Evolutionary conservation across 2,888 invertebrate genomes (phyloP).

Genomic region (Sinotaia quadrata): DNA sequence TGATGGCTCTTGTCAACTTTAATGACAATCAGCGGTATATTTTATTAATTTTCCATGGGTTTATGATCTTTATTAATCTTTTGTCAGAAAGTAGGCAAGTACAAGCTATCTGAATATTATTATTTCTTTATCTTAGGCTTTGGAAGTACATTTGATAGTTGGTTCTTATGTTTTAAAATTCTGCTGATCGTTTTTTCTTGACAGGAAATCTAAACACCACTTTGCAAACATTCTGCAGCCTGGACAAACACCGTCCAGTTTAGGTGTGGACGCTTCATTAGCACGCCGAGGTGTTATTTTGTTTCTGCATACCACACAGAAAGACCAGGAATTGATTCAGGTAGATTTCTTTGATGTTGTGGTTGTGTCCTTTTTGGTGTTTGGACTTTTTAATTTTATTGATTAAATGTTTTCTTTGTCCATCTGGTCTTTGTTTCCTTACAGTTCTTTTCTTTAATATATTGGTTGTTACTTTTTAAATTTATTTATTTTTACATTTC

Average conservation of each 20-base stretch:
- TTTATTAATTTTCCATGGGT: too few species aligned
- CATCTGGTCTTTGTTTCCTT: slow-evolving; percentile 35
- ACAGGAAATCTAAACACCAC: slow-evolving; percentile 47
- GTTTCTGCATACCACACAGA: slow-evolving; percentile 36
- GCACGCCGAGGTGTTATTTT: slow-evolving; percentile 42
- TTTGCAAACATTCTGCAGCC: slow-evolving; percentile 41
- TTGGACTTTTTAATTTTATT: neutral
- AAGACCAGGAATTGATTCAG: slow-evolving; percentile 44
- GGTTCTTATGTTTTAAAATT: neutral
- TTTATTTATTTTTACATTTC: neutral
- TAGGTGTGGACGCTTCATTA: slow-evolving; percentile 41
- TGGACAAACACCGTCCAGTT: slow-evolving; percentile 30
- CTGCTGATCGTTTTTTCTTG: neutral
- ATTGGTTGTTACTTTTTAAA: too few species aligned
- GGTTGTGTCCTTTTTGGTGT: neutral
- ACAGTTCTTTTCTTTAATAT: too few species aligned
- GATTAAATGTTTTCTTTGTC: slow-evolving; percentile 31
- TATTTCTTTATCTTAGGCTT: too few species aligned
- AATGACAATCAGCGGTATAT: slow-evolving; percentile 6
- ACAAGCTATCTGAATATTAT: too few species aligned
- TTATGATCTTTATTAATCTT: too few species aligned
- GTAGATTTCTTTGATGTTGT: slow-evolving; percentile 33
- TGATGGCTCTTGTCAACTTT: slow-evolving; percentile 11
- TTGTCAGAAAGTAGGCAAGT: too few species aligned
- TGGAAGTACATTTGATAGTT: too few species aligned